Conservation (phyloP, 35 echinoderm and acorn worm species). For the Apostichopus californicus region DNA sequence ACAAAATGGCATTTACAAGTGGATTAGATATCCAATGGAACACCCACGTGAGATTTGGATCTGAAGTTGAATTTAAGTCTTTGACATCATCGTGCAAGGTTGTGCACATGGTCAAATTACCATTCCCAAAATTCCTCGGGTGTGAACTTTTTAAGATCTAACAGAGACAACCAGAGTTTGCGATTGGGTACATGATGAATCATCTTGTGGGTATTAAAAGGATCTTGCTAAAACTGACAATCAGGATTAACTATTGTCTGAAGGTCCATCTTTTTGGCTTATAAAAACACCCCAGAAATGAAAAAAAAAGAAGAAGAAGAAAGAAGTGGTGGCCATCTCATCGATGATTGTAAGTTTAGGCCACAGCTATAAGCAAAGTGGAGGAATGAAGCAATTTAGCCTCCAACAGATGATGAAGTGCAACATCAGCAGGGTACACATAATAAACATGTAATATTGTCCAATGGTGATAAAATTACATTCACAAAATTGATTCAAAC, state of each 20-base stretch:
- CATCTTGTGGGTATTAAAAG: too few relatives aligned
- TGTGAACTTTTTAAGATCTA: background rate
- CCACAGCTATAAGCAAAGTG: too few relatives aligned
- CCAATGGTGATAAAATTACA: too few relatives aligned
- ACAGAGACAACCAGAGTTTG: background rate
- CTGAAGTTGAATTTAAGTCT: background rate
- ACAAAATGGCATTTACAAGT: conserved; percentile 2
- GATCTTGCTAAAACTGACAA: background rate
- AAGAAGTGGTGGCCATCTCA: too few relatives aligned
- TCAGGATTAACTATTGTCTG: background rate
- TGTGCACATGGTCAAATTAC: background rate
- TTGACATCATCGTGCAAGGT: background rate
- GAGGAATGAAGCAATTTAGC: too few relatives aligned
- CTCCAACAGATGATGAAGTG: too few relatives aligned
- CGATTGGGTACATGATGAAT: background rate
- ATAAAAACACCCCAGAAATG: too few relatives aligned
- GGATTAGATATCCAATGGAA: background rate
- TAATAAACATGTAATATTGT: too few relatives aligned
- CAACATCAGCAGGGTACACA: too few relatives aligned
- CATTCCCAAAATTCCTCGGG: background rate
- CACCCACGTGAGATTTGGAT: background rate
- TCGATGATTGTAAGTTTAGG: too few relatives aligned
- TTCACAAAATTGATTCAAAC: too few relatives aligned
- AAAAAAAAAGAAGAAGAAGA: too few relatives aligned
- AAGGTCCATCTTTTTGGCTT: background rate